phyloP scores from a whole-genome alignment of 2,797 vertebrate species.

The Smutsia gigantea region DNA sequence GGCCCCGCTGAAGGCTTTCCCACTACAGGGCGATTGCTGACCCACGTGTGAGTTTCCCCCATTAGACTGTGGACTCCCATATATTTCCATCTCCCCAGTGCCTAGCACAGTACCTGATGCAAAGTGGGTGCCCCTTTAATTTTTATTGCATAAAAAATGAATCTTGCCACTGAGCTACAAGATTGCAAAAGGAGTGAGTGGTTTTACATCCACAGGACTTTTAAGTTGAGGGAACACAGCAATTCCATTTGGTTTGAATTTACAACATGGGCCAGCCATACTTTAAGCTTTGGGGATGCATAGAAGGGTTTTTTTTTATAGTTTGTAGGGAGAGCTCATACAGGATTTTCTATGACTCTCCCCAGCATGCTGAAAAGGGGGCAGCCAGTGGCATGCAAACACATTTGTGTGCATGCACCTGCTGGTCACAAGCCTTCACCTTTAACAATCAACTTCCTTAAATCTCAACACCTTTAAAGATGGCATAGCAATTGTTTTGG shows the following conservation, averaged over 20 bases:
- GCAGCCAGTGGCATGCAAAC: accelerated
- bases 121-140: neutral
- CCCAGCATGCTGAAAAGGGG: neutral
- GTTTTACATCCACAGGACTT: neutral
- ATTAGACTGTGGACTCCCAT: neutral
- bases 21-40: accelerated
- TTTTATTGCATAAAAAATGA: no score
- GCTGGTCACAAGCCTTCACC: no score
- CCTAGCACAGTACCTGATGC: neutral
- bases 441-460: accelerated
- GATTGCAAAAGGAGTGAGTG: neutral
- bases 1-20: neutral
- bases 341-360: neutral
- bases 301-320: neutral
- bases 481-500: neutral
- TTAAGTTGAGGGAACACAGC: neutral
- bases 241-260: neutral
- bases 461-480: neutral
- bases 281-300: no score
- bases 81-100: neutral
- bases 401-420: accelerated
- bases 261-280: accelerated
- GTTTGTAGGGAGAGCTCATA: accelerated
- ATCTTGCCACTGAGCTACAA: accelerated
- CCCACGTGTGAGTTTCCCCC: neutral